Conservation (phyloP, 2,113 vertebrate species). For the Phaetusa simplex region DNA sequence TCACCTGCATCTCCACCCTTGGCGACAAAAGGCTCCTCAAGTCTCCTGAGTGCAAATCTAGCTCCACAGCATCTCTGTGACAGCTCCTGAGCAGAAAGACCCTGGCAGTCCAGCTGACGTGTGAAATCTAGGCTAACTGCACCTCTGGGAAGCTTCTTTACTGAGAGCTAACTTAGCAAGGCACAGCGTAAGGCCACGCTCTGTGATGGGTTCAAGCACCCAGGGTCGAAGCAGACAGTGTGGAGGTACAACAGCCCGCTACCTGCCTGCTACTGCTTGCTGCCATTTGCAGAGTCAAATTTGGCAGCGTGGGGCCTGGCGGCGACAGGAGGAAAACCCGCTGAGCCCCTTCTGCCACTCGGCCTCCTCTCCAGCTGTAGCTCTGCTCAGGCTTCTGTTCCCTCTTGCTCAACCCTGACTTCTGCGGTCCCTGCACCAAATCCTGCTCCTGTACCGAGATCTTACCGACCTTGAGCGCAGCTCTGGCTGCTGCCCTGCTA, state of each 20-base stretch:
- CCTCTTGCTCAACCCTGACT: neutral
- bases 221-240: fast-evolving
- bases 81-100: neutral
- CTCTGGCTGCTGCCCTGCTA: neutral
- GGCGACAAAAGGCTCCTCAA: neutral
- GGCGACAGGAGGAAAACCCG: fast-evolving
- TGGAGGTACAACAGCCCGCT: neutral
- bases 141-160: neutral
- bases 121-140: neutral
- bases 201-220: fast-evolving
- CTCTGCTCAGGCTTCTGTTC: neutral
- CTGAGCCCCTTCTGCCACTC: neutral
- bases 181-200: fast-evolving
- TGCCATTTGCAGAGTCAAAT: neutral
- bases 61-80: neutral
- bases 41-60: neutral
- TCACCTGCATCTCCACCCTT: neutral
- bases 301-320: fast-evolving
- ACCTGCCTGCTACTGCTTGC: neutral
- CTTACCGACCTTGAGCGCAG: neutral
- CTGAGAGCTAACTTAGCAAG: neutral
- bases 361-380: neutral
- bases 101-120: neutral
- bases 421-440: neutral
- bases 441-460: neutral